Conservation (phyloP, 2,113 vertebrate genomes). For the Reinhardtius hippoglossoides region DNA sequence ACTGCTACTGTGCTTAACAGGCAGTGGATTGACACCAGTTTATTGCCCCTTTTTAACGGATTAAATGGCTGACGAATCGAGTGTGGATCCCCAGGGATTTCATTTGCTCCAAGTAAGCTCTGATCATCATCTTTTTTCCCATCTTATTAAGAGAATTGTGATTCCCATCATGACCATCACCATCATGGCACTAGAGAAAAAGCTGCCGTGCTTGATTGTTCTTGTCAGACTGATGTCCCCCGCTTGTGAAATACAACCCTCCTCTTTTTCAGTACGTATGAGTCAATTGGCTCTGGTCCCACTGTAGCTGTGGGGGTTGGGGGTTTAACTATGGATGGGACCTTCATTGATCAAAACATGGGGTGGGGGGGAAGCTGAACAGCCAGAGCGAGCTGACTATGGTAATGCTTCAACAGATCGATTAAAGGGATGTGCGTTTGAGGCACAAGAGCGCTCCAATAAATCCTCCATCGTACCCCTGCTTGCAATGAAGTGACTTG, state of each 20-base stretch:
- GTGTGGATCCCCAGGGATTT: conserved; percentile 45
- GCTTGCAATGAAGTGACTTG: conserved; percentile 39
- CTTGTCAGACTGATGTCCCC: conserved; percentile 18
- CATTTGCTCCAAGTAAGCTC: conserved; percentile 47
- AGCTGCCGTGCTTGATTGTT: conserved; percentile 12
- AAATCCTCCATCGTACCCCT: conserved; percentile 57
- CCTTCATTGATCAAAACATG: conserved; percentile 66
- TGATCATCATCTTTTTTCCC: conserved; percentile 52
- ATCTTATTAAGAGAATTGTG: conserved; percentile 53
- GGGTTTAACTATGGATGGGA: conserved; percentile 38
- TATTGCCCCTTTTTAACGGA: conserved; percentile 67
- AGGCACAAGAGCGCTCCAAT: conserved; percentile 59
- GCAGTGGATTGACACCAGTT: conserved; percentile 53
- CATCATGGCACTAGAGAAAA: conserved; percentile 20
- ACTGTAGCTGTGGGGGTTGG: conserved; percentile 30
- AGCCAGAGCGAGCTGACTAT: conserved; percentile 60
- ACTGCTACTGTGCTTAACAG: conserved; percentile 36
- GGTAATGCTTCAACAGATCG: conserved; percentile 72
- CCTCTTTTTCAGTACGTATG: conserved; percentile 20
- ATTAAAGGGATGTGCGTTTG: conserved; percentile 71
- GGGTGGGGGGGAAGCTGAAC: conserved; percentile 16
- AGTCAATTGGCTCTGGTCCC: conserved; percentile 57
- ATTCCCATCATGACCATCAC: conserved; percentile 43
- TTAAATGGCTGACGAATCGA: conserved; percentile 58
- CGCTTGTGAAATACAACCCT: conserved; percentile 40